A percentile compares a stretch with the other conserved stretches of the same genome.
Conservation (phyloP, 2,113 vertebrate species). For the Pluvialis apricaria region DNA sequence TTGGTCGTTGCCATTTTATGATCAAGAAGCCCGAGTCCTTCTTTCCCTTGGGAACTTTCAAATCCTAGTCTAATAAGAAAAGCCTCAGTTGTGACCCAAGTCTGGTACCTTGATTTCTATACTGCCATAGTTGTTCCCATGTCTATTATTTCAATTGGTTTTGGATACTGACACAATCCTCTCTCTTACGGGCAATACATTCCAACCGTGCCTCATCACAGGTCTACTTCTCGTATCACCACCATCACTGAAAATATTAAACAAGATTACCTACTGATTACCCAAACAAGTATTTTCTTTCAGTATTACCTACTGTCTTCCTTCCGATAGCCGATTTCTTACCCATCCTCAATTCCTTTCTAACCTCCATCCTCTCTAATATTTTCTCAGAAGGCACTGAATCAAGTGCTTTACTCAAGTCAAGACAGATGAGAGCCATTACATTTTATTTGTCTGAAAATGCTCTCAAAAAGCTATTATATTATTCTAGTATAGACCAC, state of each 20-base stretch:
- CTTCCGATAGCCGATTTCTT: not conserved
- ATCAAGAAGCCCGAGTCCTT: not conserved
- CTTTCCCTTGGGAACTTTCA: not conserved
- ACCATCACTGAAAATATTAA: not conserved
- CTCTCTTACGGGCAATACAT: not conserved
- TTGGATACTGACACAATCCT: not conserved
- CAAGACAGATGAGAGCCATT: not conserved
- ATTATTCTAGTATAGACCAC: not conserved
- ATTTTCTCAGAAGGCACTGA: not conserved
- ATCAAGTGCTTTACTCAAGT: not conserved
- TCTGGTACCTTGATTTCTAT: not conserved
- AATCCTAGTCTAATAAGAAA: not conserved
- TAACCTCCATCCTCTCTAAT: not conserved
- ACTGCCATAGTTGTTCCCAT: not conserved
- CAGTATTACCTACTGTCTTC: not conserved
- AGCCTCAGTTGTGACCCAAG: not conserved
- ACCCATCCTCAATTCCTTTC: not conserved
- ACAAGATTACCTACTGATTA: not conserved
- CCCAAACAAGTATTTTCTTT: not conserved
- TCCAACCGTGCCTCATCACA: not conserved
- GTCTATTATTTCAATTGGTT: not conserved
- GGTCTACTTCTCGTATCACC: not conserved
- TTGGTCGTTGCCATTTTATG: not conserved
- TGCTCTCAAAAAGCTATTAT: not conserved
- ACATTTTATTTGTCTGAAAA: not conserved